Evolutionary conservation across 2,888 invertebrate genomes (phyloP).

Genomic region (Drosophila longiperda): DNA sequence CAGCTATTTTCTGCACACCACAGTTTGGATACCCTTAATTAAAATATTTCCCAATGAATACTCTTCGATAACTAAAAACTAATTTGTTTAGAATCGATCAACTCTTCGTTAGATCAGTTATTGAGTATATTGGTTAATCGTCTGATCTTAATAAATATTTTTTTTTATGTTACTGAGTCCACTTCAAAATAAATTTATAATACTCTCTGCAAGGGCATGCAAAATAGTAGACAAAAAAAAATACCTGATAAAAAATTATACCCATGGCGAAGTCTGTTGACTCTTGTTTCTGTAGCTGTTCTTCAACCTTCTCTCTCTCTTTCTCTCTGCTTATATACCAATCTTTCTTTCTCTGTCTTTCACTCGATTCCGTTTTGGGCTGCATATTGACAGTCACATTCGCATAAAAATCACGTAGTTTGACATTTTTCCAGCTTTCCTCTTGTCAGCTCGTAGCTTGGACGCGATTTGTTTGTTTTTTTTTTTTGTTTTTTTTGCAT

Average conservation of each 20-base stretch:
- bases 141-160: neutral
- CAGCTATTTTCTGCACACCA: neutral
- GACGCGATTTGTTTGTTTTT: constrained; percentile 36
- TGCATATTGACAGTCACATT: constrained; percentile 72
- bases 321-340: neutral
- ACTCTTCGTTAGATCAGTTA: neutral
- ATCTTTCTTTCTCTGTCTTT: constrained; percentile 15
- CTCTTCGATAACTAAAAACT: neutral
- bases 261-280: constrained; percentile 16
- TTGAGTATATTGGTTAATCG: neutral
- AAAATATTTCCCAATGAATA: neutral
- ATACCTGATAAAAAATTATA: constrained; percentile 17
- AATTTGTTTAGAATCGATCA: neutral
- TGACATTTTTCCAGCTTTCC: constrained; percentile 72
- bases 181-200: neutral
- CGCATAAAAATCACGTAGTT: constrained; percentile 77
- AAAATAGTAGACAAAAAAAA: neutral
- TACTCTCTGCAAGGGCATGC: neutral
- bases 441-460: constrained; percentile 62
- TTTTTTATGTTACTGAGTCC: neutral
- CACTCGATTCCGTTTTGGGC: constrained; percentile 10
- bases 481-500: constrained; percentile 6
- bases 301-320: constrained; percentile 2
- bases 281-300: constrained; percentile 1
- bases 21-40: neutral